Evolutionary conservation across 2,888 invertebrate species (phyloP), one percentile per base, ranked within the genome.

Genomic region (Caenorhabditis afra): DNA sequence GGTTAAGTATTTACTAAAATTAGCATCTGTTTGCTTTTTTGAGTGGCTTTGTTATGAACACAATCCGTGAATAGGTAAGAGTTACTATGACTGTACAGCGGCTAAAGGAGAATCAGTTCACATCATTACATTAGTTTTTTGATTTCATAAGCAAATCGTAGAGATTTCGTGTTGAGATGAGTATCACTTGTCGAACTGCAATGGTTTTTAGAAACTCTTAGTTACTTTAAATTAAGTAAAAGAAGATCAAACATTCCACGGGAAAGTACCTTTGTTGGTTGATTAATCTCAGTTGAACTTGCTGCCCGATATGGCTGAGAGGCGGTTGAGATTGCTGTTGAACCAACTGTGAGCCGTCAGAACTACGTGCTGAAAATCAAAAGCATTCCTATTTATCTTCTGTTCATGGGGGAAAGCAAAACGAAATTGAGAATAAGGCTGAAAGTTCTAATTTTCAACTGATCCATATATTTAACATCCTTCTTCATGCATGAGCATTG

Each of bases 131-230:
- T 96, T 94, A 97, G 95, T 94, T 97, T 97, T 95, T 97, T 96
- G 94, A 97, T 96, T 95, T 97, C 96, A 94, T 97, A 97, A 94
- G 96, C 96, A 93, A 97, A 95, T 94, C 96, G 96, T 94, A 84
- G 78, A n/a, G 83, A 81, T 83, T 82, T 84, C 61, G 84, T 76
- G 70, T 79, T 83, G 71, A 86, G 79, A 71, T 86, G 84, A 71
- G 79, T 84, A 82, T 86, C 86, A 77, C 81, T 81, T 41, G 83
- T 80, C 71, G 86, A 86, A 77, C 86, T 86, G 84, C 79, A 86
- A 84, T 23, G 58, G 35, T 20, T 37, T 35, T 35, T 52, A 20
- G 22, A 45, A 55, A 20, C 29, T 29, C 29, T 7, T 29, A 29
- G 23, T 52, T n/a, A 7, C 12, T 18, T 10, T 3, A 1, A 41